Evolutionary conservation across 1,140 invertebrate genomes (phyloP).

Genomic region (Neodiprion virginianus): DNA sequence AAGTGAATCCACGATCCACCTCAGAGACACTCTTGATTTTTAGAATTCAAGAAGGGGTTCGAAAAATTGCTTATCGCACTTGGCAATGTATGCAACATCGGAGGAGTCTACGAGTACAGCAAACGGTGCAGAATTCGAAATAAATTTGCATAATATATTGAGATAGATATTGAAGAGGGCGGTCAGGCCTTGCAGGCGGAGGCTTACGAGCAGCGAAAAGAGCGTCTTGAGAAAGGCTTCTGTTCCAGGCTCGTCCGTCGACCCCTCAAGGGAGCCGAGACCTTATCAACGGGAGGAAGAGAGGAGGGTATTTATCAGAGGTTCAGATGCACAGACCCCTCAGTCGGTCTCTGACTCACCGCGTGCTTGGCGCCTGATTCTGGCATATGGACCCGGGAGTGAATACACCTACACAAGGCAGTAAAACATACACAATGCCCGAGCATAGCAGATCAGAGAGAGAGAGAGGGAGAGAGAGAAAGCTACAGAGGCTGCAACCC

Average conservation of each 20-base stretch:
- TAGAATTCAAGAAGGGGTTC: too few relatives aligned
- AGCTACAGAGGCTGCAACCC: not conserved
- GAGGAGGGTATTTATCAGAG: conserved; percentile 1
- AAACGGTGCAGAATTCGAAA: too few relatives aligned
- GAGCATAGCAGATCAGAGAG: not conserved
- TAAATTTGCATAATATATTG: too few relatives aligned
- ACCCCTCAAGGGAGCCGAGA: not conserved
- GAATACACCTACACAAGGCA: not conserved
- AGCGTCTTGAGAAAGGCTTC: not conserved
- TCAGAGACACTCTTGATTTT: too few relatives aligned
- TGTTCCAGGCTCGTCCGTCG: not conserved
- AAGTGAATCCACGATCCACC: too few relatives aligned
- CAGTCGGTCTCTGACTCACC: not conserved
- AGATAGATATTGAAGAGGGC: too few relatives aligned
- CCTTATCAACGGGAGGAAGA: not conserved
- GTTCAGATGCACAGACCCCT: not conserved
- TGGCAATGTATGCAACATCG: too few relatives aligned
- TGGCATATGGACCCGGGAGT: conserved; percentile 2
- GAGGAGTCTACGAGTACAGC: too few relatives aligned
- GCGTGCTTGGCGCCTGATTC: not conserved
- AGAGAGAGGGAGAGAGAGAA: too few relatives aligned
- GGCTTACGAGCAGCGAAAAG: not conserved
- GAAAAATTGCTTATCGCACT: too few relatives aligned
- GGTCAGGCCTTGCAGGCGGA: too few relatives aligned
- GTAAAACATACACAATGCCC: not conserved